Evolutionary conservation across 2,113 vertebrate species (phyloP).

Genomic region (Psophia crepitans): DNA sequence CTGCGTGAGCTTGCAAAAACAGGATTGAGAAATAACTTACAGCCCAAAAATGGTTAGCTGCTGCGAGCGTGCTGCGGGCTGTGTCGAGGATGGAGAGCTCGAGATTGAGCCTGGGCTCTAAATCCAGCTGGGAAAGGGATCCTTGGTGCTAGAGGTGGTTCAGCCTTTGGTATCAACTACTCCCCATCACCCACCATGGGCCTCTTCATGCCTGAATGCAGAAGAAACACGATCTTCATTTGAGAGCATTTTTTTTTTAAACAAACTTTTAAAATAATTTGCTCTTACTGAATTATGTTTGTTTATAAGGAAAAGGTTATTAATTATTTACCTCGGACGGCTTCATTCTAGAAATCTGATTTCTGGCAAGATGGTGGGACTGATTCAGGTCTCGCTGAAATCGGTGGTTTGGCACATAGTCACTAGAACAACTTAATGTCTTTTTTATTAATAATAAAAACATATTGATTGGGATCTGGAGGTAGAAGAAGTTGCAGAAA

Average conservation of each 20-base stretch:
- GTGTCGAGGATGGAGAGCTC: not conserved
- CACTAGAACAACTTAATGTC: not conserved
- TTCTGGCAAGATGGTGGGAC: not conserved
- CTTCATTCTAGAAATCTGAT: not conserved
- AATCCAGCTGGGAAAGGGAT: not conserved
- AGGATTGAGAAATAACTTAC: not conserved
- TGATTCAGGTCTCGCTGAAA: not conserved
- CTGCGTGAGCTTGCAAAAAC: not conserved
- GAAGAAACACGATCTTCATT: fast-evolving
- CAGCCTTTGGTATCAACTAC: not conserved
- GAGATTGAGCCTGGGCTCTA: fast-evolving
- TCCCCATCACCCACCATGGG: fast-evolving
- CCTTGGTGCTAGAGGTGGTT: not conserved
- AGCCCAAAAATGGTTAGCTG: not conserved
- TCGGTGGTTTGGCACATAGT: not conserved
- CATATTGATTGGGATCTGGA: not conserved
- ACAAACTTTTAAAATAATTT: not conserved
- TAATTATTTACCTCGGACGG: not conserved
- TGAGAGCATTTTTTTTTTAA: not conserved
- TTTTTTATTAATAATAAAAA: not conserved
- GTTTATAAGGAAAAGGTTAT: not conserved
- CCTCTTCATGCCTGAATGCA: fast-evolving
- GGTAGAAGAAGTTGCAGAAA: not conserved
- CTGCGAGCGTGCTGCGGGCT: fast-evolving
- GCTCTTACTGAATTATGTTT: not conserved